A percentile compares a stretch with the other conserved stretches of the same genome.
These are phyloP conservation scores for Phylloscopus collybita DNA, from an alignment of 2,797 vertebrate species.

Conservation along the genomic window DNA sequence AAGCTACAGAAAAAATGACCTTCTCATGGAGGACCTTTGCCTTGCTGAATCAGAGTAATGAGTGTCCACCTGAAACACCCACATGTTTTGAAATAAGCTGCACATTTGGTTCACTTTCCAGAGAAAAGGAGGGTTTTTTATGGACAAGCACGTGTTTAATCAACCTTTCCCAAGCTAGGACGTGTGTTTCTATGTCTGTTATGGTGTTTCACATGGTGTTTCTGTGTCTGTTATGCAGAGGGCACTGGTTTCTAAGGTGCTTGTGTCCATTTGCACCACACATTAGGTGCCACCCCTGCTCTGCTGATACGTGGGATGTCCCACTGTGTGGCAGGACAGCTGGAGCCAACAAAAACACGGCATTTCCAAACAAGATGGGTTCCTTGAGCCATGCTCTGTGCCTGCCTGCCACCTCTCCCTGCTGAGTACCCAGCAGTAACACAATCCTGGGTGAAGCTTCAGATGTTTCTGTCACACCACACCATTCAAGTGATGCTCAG, in stretches of 20 bases:
- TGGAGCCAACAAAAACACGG: fast-evolving
- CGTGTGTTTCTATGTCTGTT: too few species aligned
- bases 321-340: fast-evolving
- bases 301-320: fast-evolving
- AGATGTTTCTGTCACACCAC: neutral
- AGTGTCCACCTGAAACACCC: neutral
- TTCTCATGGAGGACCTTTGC: constrained; percentile 68
- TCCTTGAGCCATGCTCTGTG: neutral
- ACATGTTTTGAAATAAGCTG: neutral
- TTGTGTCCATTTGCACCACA: neutral
- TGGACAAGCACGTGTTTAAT: fast-evolving
- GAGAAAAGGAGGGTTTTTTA: neutral
- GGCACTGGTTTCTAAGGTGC: neutral
- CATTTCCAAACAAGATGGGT: neutral
- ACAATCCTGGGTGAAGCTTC: neutral
- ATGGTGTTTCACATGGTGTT: too few species aligned
- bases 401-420: neutral
- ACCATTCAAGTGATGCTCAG: neutral
- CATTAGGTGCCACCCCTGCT: neutral
- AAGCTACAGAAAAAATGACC: constrained; percentile 70
- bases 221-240: neutral
- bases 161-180: neutral
- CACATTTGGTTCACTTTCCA: neutral
- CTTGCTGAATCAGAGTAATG: constrained; percentile 32
- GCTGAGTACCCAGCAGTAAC: neutral